Base-by-base conservation (phyloP, 2,113 vertebrate species). In the Litocranius walleri region DNA sequence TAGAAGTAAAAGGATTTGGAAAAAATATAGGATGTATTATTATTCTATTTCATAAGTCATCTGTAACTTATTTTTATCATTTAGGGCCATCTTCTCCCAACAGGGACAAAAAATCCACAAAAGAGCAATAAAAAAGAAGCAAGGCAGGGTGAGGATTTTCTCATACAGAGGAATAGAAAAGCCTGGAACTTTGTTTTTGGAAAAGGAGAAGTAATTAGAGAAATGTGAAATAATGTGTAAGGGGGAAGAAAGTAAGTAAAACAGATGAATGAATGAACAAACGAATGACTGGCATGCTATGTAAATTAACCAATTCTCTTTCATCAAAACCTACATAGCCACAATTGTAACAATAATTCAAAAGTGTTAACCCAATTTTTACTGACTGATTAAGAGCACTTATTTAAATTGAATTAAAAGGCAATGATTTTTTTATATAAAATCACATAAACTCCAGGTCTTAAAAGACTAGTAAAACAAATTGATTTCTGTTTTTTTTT, bases 121-220 rank as follows among this genome's bases (percentile, higher is more conserved):
- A 94, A 84, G 21, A 98, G 64, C 64, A 97, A 93, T 94, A 90
- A 98, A 98, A 98, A 96, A 57, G 4, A 98, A 97, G 82, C 71
- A 92, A 98, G 71, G 87, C 88, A 98, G 89, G 11, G 14, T 52
- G 10, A 29, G 27, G 48, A 83, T 93, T 82, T 83, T 94, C 43
- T 50, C 45, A 90, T 52, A 80, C 21, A 88, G 17, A 86, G 62
- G n/a, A 21, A 67, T 2, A 71, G 61, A 48, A 95, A 96, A 77
- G 17, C 1, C 36, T 94, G 74, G 4, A 23, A 43, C n/a, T 96
- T 89, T 82, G 14, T 30, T 97, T 97, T 74, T 71, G 29, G 11
- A 95, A 97, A 96, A 92, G 36, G 9, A 87, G 1, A 7, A 81
- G 16, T 83, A 97, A 74, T 45, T 95, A 88, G 23, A 90, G 48